Evolutionary conservation across 2,113 vertebrate species (phyloP).

Genomic region (Notechis scutatus): DNA sequence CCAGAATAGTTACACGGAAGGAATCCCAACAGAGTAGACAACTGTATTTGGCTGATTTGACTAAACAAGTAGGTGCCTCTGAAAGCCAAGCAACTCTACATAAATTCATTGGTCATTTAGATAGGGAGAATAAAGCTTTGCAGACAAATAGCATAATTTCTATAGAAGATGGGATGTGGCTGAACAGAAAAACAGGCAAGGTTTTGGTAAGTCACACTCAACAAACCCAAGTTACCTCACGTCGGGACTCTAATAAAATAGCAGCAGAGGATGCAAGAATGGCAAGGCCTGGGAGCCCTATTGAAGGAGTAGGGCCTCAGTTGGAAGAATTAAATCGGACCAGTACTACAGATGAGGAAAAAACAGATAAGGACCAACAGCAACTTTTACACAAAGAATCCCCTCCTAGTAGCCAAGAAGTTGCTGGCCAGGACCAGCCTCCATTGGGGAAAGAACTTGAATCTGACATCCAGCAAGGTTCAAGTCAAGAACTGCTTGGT

Average conservation of each 20-base stretch:
- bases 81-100: background rate
- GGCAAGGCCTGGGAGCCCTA: too few relatives aligned
- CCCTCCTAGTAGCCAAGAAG: background rate
- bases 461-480: background rate
- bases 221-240: background rate
- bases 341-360: background rate
- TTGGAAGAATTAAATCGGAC: background rate
- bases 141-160: constrained; percentile 23
- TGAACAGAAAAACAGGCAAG: constrained; percentile 20
- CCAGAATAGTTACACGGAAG: background rate
- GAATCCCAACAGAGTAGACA: background rate
- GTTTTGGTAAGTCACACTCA: constrained; percentile 1
- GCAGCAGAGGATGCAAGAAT: background rate
- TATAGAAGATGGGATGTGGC: constrained; percentile 13
- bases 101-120: background rate
- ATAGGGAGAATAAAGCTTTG: background rate
- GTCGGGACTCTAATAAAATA: too few relatives aligned
- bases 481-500: background rate
- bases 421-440: background rate
- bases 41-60: background rate
- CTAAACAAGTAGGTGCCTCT: background rate
- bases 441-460: background rate
- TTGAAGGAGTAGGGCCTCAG: background rate
- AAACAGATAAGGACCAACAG: background rate
- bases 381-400: background rate